Base-by-base conservation (phyloP, 2,113 vertebrate species). In the Galbula dea region DNA sequence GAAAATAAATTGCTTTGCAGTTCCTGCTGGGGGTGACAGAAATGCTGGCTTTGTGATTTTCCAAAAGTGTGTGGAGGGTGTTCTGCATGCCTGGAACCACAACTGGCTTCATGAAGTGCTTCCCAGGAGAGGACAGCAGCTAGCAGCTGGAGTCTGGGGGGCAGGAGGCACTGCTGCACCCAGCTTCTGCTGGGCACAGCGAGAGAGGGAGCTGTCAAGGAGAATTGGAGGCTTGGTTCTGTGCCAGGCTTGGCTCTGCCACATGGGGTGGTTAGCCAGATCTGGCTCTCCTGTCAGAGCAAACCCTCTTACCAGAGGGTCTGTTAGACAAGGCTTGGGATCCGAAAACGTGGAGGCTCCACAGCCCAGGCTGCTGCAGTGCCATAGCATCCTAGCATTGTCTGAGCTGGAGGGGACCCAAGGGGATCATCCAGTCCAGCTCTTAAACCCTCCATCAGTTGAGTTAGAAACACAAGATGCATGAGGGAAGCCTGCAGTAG, bases 1-100 rank as follows among this genome's bases (percentile, higher is more conserved):
- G 92, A 95, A 95, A 97, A 97, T 95, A 92, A 94, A 97, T 94
- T 97, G 88, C 84, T 92, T 87, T 72, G 46, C 93, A 90, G 91
- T 87, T 96, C 89, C 95, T 95, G 81, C 91, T 95, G 95, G 91
- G 89, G 86, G 89, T 96, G 93, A 95, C 94, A 96, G 93, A 95
- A 96, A 90, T 90, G 91, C 89, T 94, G 59, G 87, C 67, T 92
- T 66, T 94, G 92, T 91, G 80, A 93, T 96, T 96, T 96, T 96
- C 86, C 68, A 43, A 89, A 96, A 85, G 62, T 48, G 34, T 73
- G 66, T 45, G 49, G 59, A 88, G 78, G 29, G 52, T 88, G 48
- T 85, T 90, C 68, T 88, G 24, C 37, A 24, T 52, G 72, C 68
- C 71, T 89, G 55, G 77, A 77, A n/a, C 75, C 59, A 75, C 82